These are phyloP conservation scores for Lathronympha strigana DNA, from an alignment of 2,888 invertebrate genomes.

Conservation along the genomic window DNA sequence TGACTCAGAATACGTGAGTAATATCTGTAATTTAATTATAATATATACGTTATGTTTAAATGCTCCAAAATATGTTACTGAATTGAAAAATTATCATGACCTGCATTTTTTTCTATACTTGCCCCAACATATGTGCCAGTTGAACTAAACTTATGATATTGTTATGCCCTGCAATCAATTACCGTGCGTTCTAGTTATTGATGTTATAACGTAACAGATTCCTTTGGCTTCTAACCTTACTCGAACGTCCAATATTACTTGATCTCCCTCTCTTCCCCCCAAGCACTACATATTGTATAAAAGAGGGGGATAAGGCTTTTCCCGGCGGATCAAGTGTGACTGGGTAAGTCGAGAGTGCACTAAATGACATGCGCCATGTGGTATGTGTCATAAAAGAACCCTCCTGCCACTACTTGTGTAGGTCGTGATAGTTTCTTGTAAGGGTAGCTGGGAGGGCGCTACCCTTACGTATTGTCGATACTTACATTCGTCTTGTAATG, in stretches of 20 bases:
- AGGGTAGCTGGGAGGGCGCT: conserved; percentile 56
- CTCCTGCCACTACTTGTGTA: conserved; percentile 72
- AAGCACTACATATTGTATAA: conserved; percentile 13
- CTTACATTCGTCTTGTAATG: conserved; percentile 22
- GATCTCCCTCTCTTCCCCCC: conserved; percentile 47
- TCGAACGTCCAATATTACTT: conserved; percentile 54
- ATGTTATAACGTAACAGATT: conserved; percentile 74
- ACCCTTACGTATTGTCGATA: conserved; percentile 26
- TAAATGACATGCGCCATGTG: conserved; percentile 81
- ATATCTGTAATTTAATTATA: too few species aligned
- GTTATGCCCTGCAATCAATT: conserved; percentile 76
- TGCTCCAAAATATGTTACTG: not conserved
- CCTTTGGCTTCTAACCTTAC: conserved; percentile 78
- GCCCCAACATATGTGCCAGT: conserved; percentile 44
- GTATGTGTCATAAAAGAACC: conserved; percentile 77
- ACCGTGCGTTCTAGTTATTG: conserved; percentile 66
- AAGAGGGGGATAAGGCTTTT: conserved; percentile 39
- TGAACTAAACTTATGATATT: conserved; percentile 71
- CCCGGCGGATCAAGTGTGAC: conserved; percentile 48
- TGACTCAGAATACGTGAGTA: too few species aligned
- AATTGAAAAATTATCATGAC: not conserved
- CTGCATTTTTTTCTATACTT: not conserved
- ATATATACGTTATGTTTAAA: too few species aligned
- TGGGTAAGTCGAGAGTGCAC: conserved; percentile 65
- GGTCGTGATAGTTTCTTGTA: conserved; percentile 76